Percentiles rank a stretch among this genome's conserved stretches.
Conservation (phyloP, 2,113 vertebrate genomes). For the Malurus cyaneus region DNA sequence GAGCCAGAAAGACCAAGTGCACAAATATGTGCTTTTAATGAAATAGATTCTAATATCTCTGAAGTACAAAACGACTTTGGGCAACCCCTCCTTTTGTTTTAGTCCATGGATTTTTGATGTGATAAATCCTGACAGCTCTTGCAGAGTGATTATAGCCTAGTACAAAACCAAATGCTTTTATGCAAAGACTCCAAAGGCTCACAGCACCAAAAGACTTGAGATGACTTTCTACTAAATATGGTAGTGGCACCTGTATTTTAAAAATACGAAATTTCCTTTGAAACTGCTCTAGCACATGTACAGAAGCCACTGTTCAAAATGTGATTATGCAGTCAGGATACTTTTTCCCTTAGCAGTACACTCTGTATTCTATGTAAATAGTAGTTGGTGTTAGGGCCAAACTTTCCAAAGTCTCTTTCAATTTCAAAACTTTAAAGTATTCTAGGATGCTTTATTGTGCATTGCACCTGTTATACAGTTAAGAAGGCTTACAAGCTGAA, state of each 20-base stretch:
- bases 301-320: neutral
- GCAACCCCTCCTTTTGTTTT: neutral
- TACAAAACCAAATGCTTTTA: slow-evolving; percentile 28
- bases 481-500: neutral
- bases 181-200: neutral
- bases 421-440: neutral
- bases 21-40: neutral
- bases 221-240: neutral
- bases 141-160: neutral
- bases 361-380: neutral
- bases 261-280: neutral
- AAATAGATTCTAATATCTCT: neutral
- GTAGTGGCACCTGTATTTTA: neutral
- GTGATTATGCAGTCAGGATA: neutral
- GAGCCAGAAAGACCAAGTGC: neutral
- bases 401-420: neutral
- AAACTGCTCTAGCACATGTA: neutral
- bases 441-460: neutral
- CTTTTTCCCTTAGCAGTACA: neutral
- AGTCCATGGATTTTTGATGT: neutral
- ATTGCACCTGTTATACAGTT: neutral
- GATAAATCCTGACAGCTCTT: slow-evolving; percentile 46
- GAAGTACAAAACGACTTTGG: neutral
- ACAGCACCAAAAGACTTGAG: neutral
- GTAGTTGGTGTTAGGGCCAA: neutral